Evolutionary conservation across 2,113 vertebrate species (phyloP).

Genomic region (Parotia lawesii): DNA sequence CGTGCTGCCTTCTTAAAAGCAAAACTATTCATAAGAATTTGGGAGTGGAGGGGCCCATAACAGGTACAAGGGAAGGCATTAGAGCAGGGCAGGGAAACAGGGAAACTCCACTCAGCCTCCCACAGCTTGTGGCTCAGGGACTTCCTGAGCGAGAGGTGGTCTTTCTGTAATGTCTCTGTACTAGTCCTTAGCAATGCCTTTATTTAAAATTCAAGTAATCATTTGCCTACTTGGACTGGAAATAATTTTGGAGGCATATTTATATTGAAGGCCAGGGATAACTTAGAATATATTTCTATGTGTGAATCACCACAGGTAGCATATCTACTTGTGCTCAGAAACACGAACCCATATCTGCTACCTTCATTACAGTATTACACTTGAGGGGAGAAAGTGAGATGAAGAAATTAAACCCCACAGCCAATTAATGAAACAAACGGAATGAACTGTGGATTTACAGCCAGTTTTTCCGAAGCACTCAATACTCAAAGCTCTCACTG

Average conservation of each 20-base stretch:
- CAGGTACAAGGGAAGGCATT: not conserved
- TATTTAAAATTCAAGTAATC: constrained; percentile 8
- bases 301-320: not conserved
- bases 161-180: not conserved
- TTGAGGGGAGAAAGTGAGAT: not conserved
- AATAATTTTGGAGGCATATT: not conserved
- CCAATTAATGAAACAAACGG: constrained; percentile 13
- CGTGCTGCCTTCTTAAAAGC: not conserved
- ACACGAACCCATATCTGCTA: not conserved
- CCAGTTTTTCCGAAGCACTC: not conserved
- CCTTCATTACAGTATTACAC: not conserved
- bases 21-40: not conserved
- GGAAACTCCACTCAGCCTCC: not conserved
- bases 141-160: not conserved
- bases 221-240: not conserved
- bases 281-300: not conserved
- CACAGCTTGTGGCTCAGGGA: not conserved
- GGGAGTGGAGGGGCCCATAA: not conserved
- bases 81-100: not conserved
- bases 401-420: constrained; percentile 9
- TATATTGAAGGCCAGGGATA: not conserved
- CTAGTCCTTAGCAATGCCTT: not conserved
- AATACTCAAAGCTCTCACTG: not conserved
- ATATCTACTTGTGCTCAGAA: not conserved
- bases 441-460: not conserved